phyloP scores from a whole-genome alignment of 2,113 vertebrate species.

The Pungitius pungitius region DNA sequence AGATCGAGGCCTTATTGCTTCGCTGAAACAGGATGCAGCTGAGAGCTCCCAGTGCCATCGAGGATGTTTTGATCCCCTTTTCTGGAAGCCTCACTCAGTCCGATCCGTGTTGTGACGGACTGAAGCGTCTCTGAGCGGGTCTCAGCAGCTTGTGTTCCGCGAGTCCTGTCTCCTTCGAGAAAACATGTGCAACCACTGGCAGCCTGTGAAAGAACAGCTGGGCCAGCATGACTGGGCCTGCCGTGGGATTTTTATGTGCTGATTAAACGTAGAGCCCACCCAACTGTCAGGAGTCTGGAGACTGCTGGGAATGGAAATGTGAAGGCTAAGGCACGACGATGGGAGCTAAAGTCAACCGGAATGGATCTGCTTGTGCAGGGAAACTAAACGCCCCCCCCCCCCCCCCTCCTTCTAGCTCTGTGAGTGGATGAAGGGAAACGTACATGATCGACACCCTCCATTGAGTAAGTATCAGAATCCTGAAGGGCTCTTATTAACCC shows the following conservation, averaged over 20 bases:
- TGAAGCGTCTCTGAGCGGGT: constrained; percentile 33
- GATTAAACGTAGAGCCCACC: constrained; percentile 36
- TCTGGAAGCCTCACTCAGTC: constrained; percentile 28
- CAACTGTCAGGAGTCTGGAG: constrained; percentile 12
- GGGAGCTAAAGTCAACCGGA: not conserved
- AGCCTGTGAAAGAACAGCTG: constrained; percentile 65
- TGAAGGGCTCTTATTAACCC: constrained; percentile 12
- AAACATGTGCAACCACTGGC: constrained; percentile 70
- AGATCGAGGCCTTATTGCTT: constrained; percentile 63
- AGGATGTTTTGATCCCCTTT: constrained; percentile 38
- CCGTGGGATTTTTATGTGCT: constrained; percentile 37
- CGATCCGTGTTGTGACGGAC: constrained; percentile 35
- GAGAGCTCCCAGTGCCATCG: constrained; percentile 65
- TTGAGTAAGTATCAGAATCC: not conserved
- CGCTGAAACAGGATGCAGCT: constrained; percentile 81
- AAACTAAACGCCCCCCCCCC: no score
- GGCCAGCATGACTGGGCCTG: constrained; percentile 21
- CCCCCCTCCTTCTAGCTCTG: no score
- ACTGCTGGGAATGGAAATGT: constrained; percentile 12
- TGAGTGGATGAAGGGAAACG: not conserved
- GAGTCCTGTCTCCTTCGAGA: constrained; percentile 54
- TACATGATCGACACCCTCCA: not conserved
- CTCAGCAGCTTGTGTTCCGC: constrained; percentile 43
- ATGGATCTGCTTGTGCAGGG: not conserved
- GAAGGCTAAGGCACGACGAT: not conserved